These are phyloP conservation scores for Adelges cooleyi DNA, from an alignment of 1,140 invertebrate genomes.

Conservation along the genomic window DNA sequence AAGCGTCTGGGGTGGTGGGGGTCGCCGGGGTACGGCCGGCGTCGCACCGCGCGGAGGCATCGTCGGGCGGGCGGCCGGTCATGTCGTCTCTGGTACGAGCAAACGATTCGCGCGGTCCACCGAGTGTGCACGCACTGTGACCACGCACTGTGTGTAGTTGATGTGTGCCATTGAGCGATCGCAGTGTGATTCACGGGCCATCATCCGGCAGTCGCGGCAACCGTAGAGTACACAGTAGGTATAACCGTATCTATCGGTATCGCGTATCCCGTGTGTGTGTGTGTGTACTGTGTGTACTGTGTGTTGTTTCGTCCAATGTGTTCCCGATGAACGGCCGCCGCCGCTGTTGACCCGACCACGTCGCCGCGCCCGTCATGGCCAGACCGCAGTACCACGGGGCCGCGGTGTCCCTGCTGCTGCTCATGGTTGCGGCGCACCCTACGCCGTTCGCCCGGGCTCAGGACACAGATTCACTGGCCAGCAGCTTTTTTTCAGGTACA, in stretches of 20 bases:
- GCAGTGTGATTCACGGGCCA: background rate
- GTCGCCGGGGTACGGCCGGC: background rate
- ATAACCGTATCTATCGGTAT: too few relatives aligned
- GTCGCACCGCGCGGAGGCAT: background rate
- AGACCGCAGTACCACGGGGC: background rate
- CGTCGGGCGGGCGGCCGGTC: background rate
- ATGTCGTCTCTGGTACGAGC: too few relatives aligned
- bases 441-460: constrained; percentile 29
- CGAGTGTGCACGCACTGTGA: background rate
- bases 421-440: background rate
- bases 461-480: constrained; percentile 59
- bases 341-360: background rate
- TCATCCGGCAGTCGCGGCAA: background rate
- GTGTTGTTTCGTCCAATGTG: background rate
- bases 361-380: background rate
- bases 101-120: constrained; percentile 11
- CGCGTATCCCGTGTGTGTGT: background rate
- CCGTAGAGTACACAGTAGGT: too few relatives aligned
- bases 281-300: too few relatives aligned
- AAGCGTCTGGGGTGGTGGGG: background rate
- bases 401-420: background rate
- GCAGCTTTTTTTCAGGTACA: constrained; percentile 62
- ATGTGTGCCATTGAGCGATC: background rate
- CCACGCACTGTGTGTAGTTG: background rate
- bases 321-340: background rate